Conservation (phyloP, 2,113 vertebrate genomes). For the Acanthisitta chloris region DNA sequence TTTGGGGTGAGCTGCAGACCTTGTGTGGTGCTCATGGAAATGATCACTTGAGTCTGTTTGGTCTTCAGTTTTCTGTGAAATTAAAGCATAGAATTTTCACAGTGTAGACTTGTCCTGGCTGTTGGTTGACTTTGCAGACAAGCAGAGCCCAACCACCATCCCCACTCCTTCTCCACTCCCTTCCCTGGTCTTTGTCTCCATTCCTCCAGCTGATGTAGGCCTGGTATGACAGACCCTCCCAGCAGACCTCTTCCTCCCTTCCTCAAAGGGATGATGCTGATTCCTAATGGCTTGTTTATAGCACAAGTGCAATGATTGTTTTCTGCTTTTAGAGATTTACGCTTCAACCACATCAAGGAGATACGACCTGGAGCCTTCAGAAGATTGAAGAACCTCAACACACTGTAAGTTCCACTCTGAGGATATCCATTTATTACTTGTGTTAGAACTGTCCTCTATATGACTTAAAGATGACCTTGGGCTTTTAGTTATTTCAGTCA, state of each 20-base stretch:
- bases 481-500: background rate
- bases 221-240: background rate
- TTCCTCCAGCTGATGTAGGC: background rate
- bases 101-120: background rate
- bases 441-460: background rate
- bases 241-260: background rate
- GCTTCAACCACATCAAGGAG: slow-evolving; percentile 91
- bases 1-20: background rate
- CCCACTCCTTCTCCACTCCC: background rate
- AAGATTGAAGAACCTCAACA: slow-evolving; percentile 86
- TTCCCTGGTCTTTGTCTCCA: background rate
- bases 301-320: background rate
- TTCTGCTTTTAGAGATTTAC: slow-evolving; percentile 81
- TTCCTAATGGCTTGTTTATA: background rate
- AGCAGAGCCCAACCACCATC: background rate
- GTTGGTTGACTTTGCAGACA: background rate
- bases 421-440: background rate
- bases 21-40: background rate
- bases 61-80: background rate
- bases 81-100: background rate
- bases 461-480: background rate
- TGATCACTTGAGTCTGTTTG: background rate
- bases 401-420: slow-evolving; percentile 76
- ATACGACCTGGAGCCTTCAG: slow-evolving; percentile 82
- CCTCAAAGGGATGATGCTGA: background rate